These are phyloP conservation scores for Mycetomoellerius zeteki DNA, from an alignment of 1,140 invertebrate genomes.

Conservation along the genomic window DNA sequence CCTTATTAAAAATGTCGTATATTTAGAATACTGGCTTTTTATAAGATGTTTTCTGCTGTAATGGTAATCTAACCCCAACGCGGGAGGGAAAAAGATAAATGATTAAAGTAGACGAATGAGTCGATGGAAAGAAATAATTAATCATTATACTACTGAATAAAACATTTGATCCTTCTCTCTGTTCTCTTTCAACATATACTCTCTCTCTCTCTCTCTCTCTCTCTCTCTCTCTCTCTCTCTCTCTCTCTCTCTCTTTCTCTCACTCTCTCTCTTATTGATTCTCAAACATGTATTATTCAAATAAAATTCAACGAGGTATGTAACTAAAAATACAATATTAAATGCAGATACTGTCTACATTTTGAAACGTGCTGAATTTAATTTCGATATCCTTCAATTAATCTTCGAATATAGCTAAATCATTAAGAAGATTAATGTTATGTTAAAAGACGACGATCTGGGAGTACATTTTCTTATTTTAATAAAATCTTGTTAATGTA, in stretches of 20 bases:
- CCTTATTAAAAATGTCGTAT: slow-evolving; percentile 19
- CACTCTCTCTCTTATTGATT: neutral
- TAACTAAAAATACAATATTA: slow-evolving; percentile 4
- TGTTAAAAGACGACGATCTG: neutral
- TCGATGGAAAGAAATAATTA: slow-evolving; percentile 49
- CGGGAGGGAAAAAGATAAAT: slow-evolving; percentile 2
- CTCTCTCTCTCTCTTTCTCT: neutral
- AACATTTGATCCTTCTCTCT: neutral
- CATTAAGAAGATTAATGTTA: neutral
- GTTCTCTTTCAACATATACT: neutral
- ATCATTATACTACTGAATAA: slow-evolving; percentile 46
- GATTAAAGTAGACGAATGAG: slow-evolving; percentile 51
- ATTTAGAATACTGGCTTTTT: slow-evolving; percentile 37
- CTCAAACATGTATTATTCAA: neutral
- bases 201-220: neutral
- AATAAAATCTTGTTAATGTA: neutral
- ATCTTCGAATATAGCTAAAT: neutral
- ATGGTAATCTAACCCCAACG: slow-evolving; percentile 41
- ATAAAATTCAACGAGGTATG: neutral
- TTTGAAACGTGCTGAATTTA: neutral
- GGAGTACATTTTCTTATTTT: neutral
- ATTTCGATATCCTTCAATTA: slow-evolving; percentile 3
- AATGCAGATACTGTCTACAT: neutral
- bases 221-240: too few species aligned
- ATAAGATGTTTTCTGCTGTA: slow-evolving; percentile 4